These are phyloP conservation scores for Cataglyphis cursor DNA, from an alignment of 2,888 invertebrate species.

Conservation along the genomic window DNA sequence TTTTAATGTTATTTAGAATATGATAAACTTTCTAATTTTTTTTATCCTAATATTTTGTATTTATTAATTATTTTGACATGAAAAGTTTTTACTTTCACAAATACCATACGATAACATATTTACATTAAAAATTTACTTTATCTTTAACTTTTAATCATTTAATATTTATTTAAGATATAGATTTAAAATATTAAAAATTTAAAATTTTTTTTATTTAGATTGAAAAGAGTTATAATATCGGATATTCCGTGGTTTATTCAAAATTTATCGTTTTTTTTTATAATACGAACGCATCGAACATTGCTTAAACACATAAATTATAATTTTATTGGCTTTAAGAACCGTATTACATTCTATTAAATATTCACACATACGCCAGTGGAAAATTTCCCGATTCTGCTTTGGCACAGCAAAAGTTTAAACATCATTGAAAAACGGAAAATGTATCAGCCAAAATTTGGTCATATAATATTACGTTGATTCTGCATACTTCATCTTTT, in stretches of 20 bases:
- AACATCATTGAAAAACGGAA: background rate
- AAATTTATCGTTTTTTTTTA: conserved; percentile 18
- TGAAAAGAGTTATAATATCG: conserved; percentile 29
- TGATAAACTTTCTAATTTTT: background rate
- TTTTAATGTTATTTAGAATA: background rate
- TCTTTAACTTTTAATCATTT: background rate
- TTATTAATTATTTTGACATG: background rate
- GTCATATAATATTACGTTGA: background rate
- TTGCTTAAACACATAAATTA: conserved; percentile 34
- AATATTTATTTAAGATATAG: no score
- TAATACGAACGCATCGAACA: conserved; percentile 21
- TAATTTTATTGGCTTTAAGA: conserved; percentile 48
- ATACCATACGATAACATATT: background rate
- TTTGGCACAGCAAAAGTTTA: background rate
- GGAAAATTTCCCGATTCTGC: conserved; percentile 17
- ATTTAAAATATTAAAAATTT: no score
- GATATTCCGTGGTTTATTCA: conserved; percentile 19
- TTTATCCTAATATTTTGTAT: background rate
- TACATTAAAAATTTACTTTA: background rate
- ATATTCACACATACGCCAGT: conserved; percentile 25
- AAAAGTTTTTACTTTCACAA: background rate
- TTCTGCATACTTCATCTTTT: background rate
- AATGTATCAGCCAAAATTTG: background rate
- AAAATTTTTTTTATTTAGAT: background rate
- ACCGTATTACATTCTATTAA: conserved; percentile 45